Evolutionary conservation across 2,797 vertebrate species (phyloP).

Genomic region (Craterocephalus amniculus): DNA sequence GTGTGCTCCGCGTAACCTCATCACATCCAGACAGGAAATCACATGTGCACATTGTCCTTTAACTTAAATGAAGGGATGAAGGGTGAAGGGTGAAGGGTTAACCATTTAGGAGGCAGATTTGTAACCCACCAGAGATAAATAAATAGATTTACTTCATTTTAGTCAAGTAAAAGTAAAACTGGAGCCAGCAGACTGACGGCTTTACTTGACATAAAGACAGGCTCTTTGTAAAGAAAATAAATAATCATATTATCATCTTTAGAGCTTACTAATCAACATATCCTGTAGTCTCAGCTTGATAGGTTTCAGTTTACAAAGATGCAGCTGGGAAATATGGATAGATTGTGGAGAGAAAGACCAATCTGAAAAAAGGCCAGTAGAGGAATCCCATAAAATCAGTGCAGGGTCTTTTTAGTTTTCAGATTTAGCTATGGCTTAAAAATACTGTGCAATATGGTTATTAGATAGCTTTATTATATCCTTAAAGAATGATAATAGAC

Average conservation of each 20-base stretch:
- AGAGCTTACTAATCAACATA: background rate
- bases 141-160: background rate
- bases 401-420: background rate
- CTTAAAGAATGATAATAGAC: background rate
- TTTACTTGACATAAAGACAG: background rate
- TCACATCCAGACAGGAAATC: background rate
- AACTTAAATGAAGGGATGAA: background rate
- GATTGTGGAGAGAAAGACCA: background rate
- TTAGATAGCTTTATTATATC: background rate
- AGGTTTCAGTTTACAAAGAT: background rate
- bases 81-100: too few relatives aligned
- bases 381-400: background rate
- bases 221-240: background rate
- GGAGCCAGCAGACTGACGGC: background rate
- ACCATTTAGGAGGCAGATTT: background rate
- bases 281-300: background rate
- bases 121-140: background rate
- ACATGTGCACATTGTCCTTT: background rate
- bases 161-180: background rate
- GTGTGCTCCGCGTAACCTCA: background rate
- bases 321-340: background rate
- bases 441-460: background rate
- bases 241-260: background rate
- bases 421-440: background rate
- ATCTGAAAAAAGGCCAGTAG: background rate